phyloP scores from a whole-genome alignment of 2,113 vertebrate genomes.

The Ophiodon elongatus region DNA sequence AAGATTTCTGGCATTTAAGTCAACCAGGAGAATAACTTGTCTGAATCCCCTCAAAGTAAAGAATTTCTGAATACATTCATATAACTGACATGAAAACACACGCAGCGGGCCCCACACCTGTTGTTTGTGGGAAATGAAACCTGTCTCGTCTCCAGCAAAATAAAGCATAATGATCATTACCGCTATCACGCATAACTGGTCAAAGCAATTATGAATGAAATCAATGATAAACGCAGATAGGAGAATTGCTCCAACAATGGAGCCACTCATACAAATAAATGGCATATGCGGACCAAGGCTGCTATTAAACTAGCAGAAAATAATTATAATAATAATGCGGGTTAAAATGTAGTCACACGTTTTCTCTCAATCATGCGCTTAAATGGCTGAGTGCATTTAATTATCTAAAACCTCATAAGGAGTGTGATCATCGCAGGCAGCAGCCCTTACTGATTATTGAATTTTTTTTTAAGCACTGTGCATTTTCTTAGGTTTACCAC shows the following conservation, averaged over 20 bases:
- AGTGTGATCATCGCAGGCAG: slow-evolving; percentile 62
- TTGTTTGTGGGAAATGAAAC: slow-evolving; percentile 39
- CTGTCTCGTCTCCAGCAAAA: slow-evolving; percentile 28
- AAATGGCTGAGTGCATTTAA: slow-evolving; percentile 74
- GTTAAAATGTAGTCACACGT: slow-evolving; percentile 38
- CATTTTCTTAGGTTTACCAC: slow-evolving; percentile 59
- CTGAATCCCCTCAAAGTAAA: neutral
- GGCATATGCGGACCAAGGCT: slow-evolving; percentile 33
- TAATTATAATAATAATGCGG: slow-evolving; percentile 24
- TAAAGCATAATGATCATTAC: slow-evolving; percentile 58
- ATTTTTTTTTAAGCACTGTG: slow-evolving; percentile 39
- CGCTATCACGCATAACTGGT: slow-evolving; percentile 64
- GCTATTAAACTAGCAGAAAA: slow-evolving; percentile 51
- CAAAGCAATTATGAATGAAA: slow-evolving; percentile 70
- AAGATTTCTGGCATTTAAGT: neutral
- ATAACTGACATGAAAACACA: neutral
- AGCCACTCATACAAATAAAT: slow-evolving; percentile 40
- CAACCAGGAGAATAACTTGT: too few species aligned
- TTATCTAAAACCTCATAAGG: slow-evolving; percentile 72
- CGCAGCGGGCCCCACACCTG: slow-evolving; percentile 41
- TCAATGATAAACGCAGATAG: slow-evolving; percentile 69
- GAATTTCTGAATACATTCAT: neutral
- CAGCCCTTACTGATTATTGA: slow-evolving; percentile 58
- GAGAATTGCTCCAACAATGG: slow-evolving; percentile 52
- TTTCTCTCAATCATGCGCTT: slow-evolving; percentile 32